Evolutionary conservation across 2,113 vertebrate species (phyloP).

Genomic region (Myrmecophaga tridactyla): DNA sequence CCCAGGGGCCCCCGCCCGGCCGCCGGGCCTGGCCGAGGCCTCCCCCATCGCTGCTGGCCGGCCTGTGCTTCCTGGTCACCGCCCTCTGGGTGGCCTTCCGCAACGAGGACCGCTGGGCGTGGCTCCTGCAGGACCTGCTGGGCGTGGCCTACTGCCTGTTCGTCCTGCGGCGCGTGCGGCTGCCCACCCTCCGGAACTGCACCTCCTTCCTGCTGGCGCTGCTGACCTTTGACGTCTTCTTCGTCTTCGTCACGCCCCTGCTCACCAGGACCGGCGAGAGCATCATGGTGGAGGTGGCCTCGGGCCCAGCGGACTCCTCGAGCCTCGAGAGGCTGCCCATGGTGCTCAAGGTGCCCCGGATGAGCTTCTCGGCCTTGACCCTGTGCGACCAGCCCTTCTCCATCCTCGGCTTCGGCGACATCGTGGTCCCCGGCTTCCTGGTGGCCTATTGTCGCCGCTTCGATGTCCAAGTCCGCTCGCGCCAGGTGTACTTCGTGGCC

Average conservation of each 20-base stretch:
- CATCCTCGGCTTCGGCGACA: slow-evolving; percentile 88
- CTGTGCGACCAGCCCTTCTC: slow-evolving; percentile 87
- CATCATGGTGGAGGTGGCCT: slow-evolving; percentile 87
- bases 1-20: slow-evolving; percentile 17
- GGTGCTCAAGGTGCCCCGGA: slow-evolving; percentile 88
- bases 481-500: slow-evolving; percentile 87
- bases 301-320: slow-evolving; percentile 83
- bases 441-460: slow-evolving; percentile 89
- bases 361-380: slow-evolving; percentile 83
- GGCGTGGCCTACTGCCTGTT: slow-evolving; percentile 74
- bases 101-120: slow-evolving; percentile 63
- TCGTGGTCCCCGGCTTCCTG: slow-evolving; percentile 88
- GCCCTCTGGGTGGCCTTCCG: slow-evolving; percentile 69
- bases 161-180: slow-evolving; percentile 59
- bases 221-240: slow-evolving; percentile 88
- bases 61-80: slow-evolving; percentile 57
- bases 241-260: slow-evolving; percentile 85
- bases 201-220: slow-evolving; percentile 86
- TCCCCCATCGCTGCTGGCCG: slow-evolving; percentile 51
- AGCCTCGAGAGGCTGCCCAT: slow-evolving; percentile 87
- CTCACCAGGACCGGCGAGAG: slow-evolving; percentile 87
- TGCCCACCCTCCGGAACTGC: slow-evolving; percentile 78
- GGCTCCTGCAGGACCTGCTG: slow-evolving; percentile 72
- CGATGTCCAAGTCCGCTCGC: slow-evolving; percentile 84
- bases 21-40: background rate